These are phyloP conservation scores for Semaprochilodus insignis DNA, from an alignment of 2,797 vertebrate species.

Conservation along the genomic window DNA sequence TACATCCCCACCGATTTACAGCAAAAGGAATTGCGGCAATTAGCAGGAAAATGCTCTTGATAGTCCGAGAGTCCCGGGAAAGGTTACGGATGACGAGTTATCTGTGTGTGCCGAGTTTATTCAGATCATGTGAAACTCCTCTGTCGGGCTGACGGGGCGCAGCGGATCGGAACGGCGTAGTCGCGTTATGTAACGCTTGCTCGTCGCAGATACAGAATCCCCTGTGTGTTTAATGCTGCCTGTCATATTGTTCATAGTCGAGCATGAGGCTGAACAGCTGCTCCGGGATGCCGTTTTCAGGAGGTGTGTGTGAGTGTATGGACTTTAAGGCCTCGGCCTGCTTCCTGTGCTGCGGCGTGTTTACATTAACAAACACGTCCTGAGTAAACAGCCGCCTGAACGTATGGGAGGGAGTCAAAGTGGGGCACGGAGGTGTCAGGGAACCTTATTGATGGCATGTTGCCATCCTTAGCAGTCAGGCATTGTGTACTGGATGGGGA, in stretches of 20 bases:
- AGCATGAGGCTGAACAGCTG: slow-evolving; percentile 38
- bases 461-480: not conserved
- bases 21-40: not conserved
- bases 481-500: not conserved
- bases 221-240: slow-evolving; percentile 36
- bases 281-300: not conserved
- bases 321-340: slow-evolving; percentile 17
- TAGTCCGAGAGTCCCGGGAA: no score
- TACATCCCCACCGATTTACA: not conserved
- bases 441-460: not conserved
- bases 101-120: not conserved
- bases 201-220: slow-evolving; percentile 21
- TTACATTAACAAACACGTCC: slow-evolving; percentile 26
- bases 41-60: no score
- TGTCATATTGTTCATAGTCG: slow-evolving; percentile 37
- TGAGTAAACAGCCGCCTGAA: slow-evolving; percentile 11
- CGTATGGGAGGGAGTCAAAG: not conserved
- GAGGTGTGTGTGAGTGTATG: slow-evolving; percentile 27
- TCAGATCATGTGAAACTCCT: not conserved
- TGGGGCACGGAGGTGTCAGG: not conserved
- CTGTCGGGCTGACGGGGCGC: slow-evolving; percentile 6
- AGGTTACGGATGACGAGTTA: not conserved
- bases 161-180: slow-evolving; percentile 25
- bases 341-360: slow-evolving; percentile 28
- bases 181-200: slow-evolving; percentile 30